Percentiles rank a stretch among this genome's conserved stretches.
Conservation (phyloP, 2,113 vertebrate species). For the Polypterus bichir region DNA sequence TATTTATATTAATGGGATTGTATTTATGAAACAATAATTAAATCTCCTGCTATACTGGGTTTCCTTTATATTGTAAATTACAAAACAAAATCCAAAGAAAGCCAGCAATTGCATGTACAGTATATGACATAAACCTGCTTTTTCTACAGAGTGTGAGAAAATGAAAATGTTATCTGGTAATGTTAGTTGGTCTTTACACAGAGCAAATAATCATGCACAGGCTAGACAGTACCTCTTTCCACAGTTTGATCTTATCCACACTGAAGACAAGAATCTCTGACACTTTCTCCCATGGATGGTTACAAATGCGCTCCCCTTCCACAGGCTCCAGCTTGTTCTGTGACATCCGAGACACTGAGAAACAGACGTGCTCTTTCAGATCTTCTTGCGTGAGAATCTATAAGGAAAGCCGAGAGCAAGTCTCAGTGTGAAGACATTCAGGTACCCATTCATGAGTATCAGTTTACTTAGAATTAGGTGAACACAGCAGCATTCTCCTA, state of each 20-base stretch:
- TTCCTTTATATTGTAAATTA: no score
- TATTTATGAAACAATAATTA: no score
- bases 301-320: conserved; percentile 13
- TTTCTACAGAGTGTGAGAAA: no score
- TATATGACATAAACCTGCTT: no score
- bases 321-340: conserved; percentile 17
- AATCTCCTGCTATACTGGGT: no score
- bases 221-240: conserved; percentile 23
- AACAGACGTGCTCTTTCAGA: conserved; percentile 34
- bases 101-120: no score
- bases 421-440: conserved; percentile 7
- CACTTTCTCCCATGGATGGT: conserved; percentile 13
- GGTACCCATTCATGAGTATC: conserved; percentile 12
- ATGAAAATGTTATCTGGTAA: no score
- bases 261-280: conserved; percentile 29
- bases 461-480: conserved; percentile 9
- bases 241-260: conserved; percentile 30
- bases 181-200: no score
- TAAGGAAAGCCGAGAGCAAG: conserved; percentile 9
- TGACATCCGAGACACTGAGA: conserved; percentile 19
- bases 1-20: no score
- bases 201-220: no score
- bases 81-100: no score
- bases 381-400: conserved; percentile 35
- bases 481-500: no score